Evolutionary conservation across 2,888 invertebrate species (phyloP).

Genomic region (Agrochola lychnidis): DNA sequence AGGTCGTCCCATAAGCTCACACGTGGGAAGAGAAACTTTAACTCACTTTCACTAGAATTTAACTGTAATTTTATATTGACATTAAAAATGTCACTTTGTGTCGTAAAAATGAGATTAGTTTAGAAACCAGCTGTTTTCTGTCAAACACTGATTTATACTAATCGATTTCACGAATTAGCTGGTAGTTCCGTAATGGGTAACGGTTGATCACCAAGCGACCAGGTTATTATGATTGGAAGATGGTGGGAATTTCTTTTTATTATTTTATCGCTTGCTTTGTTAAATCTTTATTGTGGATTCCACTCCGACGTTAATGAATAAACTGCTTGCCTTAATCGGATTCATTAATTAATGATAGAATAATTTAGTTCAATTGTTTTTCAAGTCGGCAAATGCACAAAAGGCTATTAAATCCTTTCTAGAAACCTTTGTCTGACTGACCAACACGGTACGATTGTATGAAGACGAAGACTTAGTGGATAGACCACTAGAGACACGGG

Average conservation of each 20-base stretch:
- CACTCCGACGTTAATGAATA: neutral
- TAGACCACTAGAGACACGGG: neutral
- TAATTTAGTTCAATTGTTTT: neutral
- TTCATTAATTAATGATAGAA: neutral
- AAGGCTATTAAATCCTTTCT: neutral
- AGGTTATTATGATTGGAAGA: conserved; percentile 13
- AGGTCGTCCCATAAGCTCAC: conserved; percentile 47
- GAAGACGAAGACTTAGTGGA: neutral
- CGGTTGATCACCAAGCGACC: conserved; percentile 16
- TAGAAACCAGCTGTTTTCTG: conserved; percentile 58
- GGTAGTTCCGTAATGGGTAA: conserved; percentile 39
- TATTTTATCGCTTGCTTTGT: conserved; percentile 34
- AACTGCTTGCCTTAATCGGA: neutral
- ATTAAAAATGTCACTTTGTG: conserved; percentile 61
- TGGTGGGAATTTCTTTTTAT: conserved; percentile 11
- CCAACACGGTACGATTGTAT: neutral
- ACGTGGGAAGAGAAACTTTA: conserved; percentile 64
- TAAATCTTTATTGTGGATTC: neutral
- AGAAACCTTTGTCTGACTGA: neutral
- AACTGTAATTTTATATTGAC: conserved; percentile 64
- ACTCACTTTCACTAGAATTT: conserved; percentile 63
- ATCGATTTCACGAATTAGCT: conserved; percentile 62
- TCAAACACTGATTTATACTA: conserved; percentile 65
- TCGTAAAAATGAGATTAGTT: conserved; percentile 62
- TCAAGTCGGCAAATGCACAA: neutral